Base-by-base conservation (phyloP, 2,113 vertebrate species). In the Cyrtonyx montezumae region DNA sequence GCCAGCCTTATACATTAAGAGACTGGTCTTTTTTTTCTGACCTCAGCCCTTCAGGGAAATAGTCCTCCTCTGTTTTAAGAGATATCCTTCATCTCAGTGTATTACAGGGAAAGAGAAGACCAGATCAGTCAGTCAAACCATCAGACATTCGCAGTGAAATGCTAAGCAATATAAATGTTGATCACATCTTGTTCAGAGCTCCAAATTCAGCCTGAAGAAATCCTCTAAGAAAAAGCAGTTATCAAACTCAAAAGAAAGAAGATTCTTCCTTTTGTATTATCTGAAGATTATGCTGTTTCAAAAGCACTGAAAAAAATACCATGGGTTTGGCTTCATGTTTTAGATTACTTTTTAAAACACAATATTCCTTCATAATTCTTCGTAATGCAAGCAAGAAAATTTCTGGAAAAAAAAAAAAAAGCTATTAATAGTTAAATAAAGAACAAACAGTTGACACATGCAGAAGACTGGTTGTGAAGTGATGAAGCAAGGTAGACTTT, bases 171-270 rank as follows among this genome's bases (percentile, higher is more conserved):
- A 1, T 42, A 91, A 84, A 43, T 45, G 68, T 85, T 93, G 82
- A 88, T 73, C 73, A 88, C 61, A 62, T 49, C 63, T 79, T 85
- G 17, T 36, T 93, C 36, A 43, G 71, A 88, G 76, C 40, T 49
- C 71, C 85, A 90, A 95, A 90, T 90, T 82, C 58, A 85, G 14
- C n/a, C 55, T 19, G 45, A 71, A 83, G 59, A 84, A 86, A 86
- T 74, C 22, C 21, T 78, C 88, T 75, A 75, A 80, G 36, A 80
- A 79, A 80, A 88, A 66, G 30, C 75, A 78, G 30, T 48, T 34
- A 67, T 66, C 13, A 6, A 75, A 21, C 23, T 51, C 30, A 56
- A 56, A 68, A 90, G 65, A 84, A 90, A 78, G 49, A 63, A 88
- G 11, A 25, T n/a, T 71, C 9, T 75, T 87, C 40, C 74, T 73